phyloP scores from a whole-genome alignment of 1,140 invertebrate species.

The Ladona fulva region DNA sequence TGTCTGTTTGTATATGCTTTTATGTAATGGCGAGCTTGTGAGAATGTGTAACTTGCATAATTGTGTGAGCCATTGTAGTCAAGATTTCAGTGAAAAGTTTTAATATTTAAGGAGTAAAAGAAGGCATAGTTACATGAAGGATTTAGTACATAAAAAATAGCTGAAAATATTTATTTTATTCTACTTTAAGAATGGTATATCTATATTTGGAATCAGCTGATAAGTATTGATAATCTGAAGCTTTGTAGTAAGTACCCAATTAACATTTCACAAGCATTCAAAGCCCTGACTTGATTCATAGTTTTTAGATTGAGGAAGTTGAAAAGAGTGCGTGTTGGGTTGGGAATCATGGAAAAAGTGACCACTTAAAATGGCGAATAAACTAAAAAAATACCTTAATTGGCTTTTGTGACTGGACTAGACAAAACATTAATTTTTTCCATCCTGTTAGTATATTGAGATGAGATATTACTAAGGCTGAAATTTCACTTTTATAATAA shows the following conservation, averaged over 20 bases:
- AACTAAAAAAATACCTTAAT: background rate
- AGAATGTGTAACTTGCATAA: background rate
- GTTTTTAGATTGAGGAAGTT: background rate
- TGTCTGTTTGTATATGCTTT: constrained; percentile 10
- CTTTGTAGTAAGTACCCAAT: background rate
- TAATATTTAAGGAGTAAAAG: background rate
- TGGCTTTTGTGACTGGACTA: background rate
- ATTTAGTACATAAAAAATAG: constrained; percentile 4
- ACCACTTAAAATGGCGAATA: background rate
- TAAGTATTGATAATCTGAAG: background rate
- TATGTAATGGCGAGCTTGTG: constrained; percentile 4
- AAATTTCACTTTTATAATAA: constrained; percentile 9
- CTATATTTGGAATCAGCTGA: constrained; percentile 2
- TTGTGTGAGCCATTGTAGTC: background rate
- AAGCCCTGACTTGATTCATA: constrained; percentile 3
- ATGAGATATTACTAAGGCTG: constrained; percentile 1
- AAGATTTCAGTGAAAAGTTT: constrained; percentile 7
- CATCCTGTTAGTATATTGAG: background rate
- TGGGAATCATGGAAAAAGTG: background rate
- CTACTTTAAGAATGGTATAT: constrained; percentile 10
- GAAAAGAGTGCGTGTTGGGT: background rate
- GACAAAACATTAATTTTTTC: background rate
- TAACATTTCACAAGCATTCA: constrained; percentile 1
- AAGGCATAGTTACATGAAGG: background rate
- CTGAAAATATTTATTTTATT: constrained; percentile 11